Percentiles rank a stretch among this genome's conserved stretches.
These are phyloP conservation scores for Brachionus calyciflorus DNA, from an alignment of 1,140 invertebrate species.

Conservation along the genomic window DNA sequence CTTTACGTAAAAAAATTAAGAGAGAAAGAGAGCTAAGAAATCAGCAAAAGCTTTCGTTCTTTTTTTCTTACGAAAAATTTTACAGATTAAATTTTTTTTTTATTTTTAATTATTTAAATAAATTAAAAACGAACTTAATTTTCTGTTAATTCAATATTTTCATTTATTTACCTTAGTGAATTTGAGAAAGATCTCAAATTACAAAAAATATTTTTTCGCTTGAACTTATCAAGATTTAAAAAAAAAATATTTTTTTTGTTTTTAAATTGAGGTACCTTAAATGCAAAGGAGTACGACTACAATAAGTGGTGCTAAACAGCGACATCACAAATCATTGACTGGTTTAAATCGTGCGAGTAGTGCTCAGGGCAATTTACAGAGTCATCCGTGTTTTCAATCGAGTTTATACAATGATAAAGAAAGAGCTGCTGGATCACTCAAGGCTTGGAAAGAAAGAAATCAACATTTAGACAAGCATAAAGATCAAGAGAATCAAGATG, in stretches of 20 bases:
- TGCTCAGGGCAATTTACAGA: constrained; percentile 54
- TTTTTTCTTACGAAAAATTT: no score
- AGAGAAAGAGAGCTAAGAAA: not conserved
- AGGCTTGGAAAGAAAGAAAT: constrained; percentile 40
- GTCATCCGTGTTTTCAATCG: constrained; percentile 52
- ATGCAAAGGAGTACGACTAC: constrained; percentile 22
- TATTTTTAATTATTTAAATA: no score
- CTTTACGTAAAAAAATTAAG: constrained; percentile 18
- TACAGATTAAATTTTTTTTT: constrained; percentile 6
- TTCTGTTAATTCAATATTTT: no score
- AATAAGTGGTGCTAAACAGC: not conserved
- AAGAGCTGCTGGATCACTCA: constrained; percentile 52
- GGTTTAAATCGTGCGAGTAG: constrained; percentile 52
- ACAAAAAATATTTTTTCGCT: no score
- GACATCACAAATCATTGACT: constrained; percentile 2
- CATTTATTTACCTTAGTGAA: no score
- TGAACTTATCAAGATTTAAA: no score
- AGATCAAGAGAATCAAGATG: constrained; percentile 10
- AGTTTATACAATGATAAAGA: constrained; percentile 52
- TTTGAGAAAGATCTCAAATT: no score
- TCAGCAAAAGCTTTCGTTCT: constrained; percentile 10
- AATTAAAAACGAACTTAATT: no score
- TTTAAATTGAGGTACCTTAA: not conserved
- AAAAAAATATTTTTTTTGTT: no score
- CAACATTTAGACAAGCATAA: not conserved